Evolutionary conservation across 2,888 invertebrate genomes (phyloP).

Genomic region (Zaprionus obscuricornis): DNA sequence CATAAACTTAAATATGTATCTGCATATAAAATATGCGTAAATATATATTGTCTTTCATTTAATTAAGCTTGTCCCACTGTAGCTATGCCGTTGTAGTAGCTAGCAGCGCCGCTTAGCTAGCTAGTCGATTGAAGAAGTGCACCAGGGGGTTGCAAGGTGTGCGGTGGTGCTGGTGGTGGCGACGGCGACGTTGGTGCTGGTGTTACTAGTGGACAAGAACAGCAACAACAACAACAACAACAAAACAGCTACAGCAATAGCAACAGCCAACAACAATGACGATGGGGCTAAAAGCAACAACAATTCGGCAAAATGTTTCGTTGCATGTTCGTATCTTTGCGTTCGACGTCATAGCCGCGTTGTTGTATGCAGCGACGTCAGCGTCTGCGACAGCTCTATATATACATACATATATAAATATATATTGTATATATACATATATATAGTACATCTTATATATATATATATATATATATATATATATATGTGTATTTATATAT

Average conservation of each 20-base stretch:
- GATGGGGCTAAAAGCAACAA: slow-evolving; percentile 12
- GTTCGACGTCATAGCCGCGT: slow-evolving; percentile 34
- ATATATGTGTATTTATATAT: slow-evolving; percentile 32
- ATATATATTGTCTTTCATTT: neutral
- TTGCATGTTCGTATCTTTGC: slow-evolving; percentile 50
- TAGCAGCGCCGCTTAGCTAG: slow-evolving; percentile 50
- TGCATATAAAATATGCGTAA: no score
- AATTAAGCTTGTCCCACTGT: slow-evolving; percentile 39
- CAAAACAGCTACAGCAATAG: slow-evolving; percentile 4
- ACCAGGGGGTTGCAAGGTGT: slow-evolving; percentile 53
- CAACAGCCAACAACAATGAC: slow-evolving; percentile 12
- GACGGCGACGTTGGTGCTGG: no score
- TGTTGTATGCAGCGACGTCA: slow-evolving; percentile 32
- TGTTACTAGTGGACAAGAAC: slow-evolving; percentile 14
- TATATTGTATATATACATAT: slow-evolving; percentile 35
- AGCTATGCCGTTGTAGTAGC: slow-evolving; percentile 39
- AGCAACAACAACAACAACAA: slow-evolving; percentile 28
- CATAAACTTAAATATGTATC: no score
- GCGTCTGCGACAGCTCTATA: slow-evolving; percentile 28
- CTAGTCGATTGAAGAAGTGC: slow-evolving; percentile 55
- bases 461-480: neutral
- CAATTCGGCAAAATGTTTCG: slow-evolving; percentile 70
- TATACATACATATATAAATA: neutral
- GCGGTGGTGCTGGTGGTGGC: slow-evolving; percentile 14
- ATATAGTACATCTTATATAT: slow-evolving; percentile 20